These are phyloP conservation scores for Neopelma chrysocephalum DNA, from an alignment of 2,797 vertebrate genomes.

Conservation along the genomic window DNA sequence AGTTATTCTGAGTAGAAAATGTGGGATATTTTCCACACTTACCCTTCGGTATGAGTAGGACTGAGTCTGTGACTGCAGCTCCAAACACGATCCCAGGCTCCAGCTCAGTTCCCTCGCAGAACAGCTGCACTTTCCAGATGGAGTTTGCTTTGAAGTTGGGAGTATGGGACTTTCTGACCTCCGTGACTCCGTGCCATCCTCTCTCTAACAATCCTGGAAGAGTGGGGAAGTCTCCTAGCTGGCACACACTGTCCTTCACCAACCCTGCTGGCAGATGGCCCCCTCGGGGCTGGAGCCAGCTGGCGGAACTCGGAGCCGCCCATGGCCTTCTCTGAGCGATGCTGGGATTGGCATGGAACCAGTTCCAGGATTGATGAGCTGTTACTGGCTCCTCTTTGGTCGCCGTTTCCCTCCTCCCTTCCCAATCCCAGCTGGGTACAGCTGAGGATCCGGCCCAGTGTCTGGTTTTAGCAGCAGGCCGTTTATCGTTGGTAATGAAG, in stretches of 20 bases:
- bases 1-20: not conserved
- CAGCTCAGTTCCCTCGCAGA: not conserved
- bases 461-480: not conserved
- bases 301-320: not conserved
- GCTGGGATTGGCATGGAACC: constrained; percentile 32
- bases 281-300: constrained; percentile 17
- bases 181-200: not conserved
- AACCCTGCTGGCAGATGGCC: not conserved
- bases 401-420: not conserved
- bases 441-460: constrained; percentile 35
- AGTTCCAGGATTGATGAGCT: constrained; percentile 50
- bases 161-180: constrained; percentile 23
- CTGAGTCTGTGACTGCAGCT: not conserved
- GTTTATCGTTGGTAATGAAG: not conserved
- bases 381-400: constrained; percentile 45
- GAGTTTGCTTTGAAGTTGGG: constrained; percentile 34
- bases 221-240: not conserved
- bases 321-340: not conserved
- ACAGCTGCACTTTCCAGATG: constrained; percentile 42
- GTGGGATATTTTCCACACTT: constrained; percentile 11
- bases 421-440: constrained; percentile 35
- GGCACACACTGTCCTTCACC: not conserved
- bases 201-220: not conserved
- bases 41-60: not conserved
- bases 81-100: not conserved